Percentiles rank a stretch among this genome's conserved stretches.
Conservation (phyloP, 92 coral and sea anemone species). For the Montipora capitata region DNA sequence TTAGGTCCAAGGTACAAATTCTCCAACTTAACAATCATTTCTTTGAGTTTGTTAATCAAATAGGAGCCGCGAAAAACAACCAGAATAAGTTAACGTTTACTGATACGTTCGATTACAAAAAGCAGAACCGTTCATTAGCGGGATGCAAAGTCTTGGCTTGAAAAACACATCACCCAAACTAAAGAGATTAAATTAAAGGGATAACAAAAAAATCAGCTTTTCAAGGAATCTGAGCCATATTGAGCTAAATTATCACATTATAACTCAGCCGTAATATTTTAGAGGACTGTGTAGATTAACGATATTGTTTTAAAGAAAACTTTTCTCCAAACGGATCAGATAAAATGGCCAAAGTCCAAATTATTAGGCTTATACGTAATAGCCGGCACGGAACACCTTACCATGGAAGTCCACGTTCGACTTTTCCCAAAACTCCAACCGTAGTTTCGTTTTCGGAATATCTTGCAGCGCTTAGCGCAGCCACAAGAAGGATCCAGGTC, state of each 20-base stretch:
- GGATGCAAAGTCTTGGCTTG: too few relatives aligned
- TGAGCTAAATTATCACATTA: background rate
- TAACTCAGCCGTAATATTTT: too few relatives aligned
- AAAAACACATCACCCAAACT: too few relatives aligned
- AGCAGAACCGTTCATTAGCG: too few relatives aligned
- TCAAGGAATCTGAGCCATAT: background rate
- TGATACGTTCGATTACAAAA: too few relatives aligned
- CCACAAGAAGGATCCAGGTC: conserved; percentile 95
- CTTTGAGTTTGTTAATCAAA: too few relatives aligned
- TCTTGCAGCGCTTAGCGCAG: conserved; percentile 95
- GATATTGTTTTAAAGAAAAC: background rate
- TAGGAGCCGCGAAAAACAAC: too few relatives aligned
- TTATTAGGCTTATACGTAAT: background rate
- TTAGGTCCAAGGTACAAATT: too few relatives aligned
- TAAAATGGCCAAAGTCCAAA: conserved; percentile 35
- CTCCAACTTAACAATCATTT: too few relatives aligned
- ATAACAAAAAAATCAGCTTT: background rate
- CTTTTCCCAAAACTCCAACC: conserved; percentile 88
- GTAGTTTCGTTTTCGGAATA: conserved; percentile 95
- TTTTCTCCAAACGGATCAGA: background rate
- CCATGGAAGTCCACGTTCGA: conserved; percentile 96
- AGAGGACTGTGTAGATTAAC: background rate
- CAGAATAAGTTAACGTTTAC: too few relatives aligned
- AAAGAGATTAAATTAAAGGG: background rate
- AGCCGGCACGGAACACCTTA: conserved; percentile 29